Conservation (phyloP, 1,140 invertebrate species). For the Leucophenga varia region DNA sequence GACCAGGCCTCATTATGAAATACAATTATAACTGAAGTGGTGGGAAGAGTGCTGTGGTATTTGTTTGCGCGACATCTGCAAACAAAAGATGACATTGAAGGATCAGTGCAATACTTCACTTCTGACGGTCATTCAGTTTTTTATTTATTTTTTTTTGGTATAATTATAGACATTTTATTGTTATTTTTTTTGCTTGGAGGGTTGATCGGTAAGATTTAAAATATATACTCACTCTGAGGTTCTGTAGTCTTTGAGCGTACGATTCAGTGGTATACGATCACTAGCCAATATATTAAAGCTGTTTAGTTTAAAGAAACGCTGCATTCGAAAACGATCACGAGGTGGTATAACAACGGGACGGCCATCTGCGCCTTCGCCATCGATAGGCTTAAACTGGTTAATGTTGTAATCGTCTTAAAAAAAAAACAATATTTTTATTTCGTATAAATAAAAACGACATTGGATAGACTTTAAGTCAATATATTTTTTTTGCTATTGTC, state of each 20-base stretch:
- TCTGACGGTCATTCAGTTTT: not conserved
- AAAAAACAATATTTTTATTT: slow-evolving; percentile 9
- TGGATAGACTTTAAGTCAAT: not conserved
- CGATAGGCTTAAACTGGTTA: slow-evolving; percentile 77
- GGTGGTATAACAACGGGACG: slow-evolving; percentile 76
- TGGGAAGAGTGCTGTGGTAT: slow-evolving; percentile 67
- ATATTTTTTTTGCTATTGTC: slow-evolving; percentile 38
- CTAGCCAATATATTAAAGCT: slow-evolving; percentile 89
- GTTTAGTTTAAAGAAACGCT: slow-evolving; percentile 82
- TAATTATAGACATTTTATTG: not conserved
- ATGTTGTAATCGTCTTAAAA: slow-evolving; percentile 75
- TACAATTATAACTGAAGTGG: slow-evolving; percentile 81
- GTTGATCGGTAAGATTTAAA: no score
- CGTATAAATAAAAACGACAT: not conserved
- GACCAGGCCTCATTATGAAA: slow-evolving; percentile 95
- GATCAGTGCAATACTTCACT: not conserved
- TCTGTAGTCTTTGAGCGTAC: slow-evolving; percentile 86
- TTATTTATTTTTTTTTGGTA: not conserved
- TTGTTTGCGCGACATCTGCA: slow-evolving; percentile 45
- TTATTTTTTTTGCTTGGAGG: slow-evolving; percentile 14
- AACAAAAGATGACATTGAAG: slow-evolving; percentile 1
- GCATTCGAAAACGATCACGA: slow-evolving; percentile 73
- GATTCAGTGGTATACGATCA: slow-evolving; percentile 88
- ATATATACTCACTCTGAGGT: slow-evolving; percentile 60
- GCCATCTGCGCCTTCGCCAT: slow-evolving; percentile 76